These are phyloP conservation scores for Pogonus chalceus DNA, from an alignment of 1,140 invertebrate species.

Conservation along the genomic window DNA sequence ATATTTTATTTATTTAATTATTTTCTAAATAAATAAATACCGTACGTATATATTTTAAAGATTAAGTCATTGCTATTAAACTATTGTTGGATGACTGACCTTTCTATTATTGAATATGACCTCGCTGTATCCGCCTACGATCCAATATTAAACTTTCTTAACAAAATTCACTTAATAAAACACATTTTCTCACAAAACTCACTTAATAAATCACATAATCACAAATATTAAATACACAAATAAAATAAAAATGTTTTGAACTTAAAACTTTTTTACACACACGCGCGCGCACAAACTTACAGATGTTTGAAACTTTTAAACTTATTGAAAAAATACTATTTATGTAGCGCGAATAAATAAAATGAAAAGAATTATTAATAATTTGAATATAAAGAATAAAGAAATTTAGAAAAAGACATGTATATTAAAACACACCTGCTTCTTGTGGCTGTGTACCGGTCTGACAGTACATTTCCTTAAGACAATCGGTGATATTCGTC, in stretches of 20 bases:
- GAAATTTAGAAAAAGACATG: neutral
- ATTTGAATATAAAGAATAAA: neutral
- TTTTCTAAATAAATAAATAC: no score
- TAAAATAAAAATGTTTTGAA: neutral
- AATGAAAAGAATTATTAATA: neutral
- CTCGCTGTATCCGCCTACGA: neutral
- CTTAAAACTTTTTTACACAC: neutral
- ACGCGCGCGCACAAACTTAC: neutral
- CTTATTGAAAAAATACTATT: no score
- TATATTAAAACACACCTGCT: neutral
- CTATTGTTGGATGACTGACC: slow-evolving; percentile 1
- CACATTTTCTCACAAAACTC: neutral
- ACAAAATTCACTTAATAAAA: no score
- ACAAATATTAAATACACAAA: no score
- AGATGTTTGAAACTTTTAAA: no score
- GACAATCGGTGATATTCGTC: neutral
- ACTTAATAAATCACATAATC: no score
- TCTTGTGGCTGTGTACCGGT: neutral
- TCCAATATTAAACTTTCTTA: neutral
- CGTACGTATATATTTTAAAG: no score
- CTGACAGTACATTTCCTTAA: neutral
- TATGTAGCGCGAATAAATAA: no score
- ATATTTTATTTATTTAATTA: no score
- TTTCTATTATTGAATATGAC: neutral
- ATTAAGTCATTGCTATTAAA: no score